These are phyloP conservation scores for Myanophis thanlyinensis DNA, from an alignment of 2,113 vertebrate species.

Conservation along the genomic window DNA sequence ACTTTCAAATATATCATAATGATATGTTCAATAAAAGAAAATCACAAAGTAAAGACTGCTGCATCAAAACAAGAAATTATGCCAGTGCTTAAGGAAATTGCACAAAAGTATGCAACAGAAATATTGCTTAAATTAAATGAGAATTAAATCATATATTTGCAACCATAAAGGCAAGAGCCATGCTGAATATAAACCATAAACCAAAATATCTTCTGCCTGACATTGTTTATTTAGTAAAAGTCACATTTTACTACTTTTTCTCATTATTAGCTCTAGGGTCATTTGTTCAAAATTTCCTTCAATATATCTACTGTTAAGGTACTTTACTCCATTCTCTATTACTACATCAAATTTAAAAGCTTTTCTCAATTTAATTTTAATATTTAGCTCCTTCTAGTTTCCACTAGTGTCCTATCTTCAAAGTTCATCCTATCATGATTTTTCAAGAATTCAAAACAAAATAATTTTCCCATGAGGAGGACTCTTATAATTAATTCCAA, in stretches of 20 bases:
- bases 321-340: neutral
- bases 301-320: neutral
- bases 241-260: neutral
- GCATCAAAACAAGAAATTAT: constrained; percentile 3
- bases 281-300: neutral
- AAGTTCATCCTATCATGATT: neutral
- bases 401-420: neutral
- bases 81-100: neutral
- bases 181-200: neutral
- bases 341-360: neutral
- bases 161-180: neutral
- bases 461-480: neutral
- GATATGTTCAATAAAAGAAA: neutral
- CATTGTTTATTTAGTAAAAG: constrained; percentile 54
- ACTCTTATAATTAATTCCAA: neutral
- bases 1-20: neutral
- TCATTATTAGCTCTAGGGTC: constrained; percentile 37
- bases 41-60: neutral
- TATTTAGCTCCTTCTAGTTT: neutral
- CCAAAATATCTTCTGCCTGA: constrained; percentile 45
- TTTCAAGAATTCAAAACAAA: neutral
- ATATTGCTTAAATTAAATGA: neutral
- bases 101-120: neutral
- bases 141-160: neutral
- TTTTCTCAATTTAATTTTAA: neutral